phyloP scores from a whole-genome alignment of 2,888 invertebrate species.

The Tipula unca region DNA sequence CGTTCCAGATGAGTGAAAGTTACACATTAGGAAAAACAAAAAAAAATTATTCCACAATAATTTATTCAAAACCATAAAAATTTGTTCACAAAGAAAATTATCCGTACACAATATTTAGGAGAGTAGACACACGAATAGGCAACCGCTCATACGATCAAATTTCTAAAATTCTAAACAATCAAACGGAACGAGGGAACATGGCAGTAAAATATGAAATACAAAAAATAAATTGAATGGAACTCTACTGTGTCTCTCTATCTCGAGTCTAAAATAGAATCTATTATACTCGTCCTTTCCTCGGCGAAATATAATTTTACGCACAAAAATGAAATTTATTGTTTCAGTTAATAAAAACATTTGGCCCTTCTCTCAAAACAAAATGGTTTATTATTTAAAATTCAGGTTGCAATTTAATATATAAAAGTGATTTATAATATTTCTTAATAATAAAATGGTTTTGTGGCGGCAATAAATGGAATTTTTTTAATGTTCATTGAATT shows the following conservation, averaged over 20 bases:
- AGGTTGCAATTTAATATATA: background rate
- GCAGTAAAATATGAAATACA: background rate
- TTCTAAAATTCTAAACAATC: constrained; percentile 1
- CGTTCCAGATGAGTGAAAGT: background rate
- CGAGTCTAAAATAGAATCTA: background rate
- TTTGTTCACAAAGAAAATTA: background rate
- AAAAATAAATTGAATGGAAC: background rate
- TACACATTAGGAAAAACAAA: background rate
- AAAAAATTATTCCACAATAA: background rate
- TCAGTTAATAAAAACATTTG: background rate
- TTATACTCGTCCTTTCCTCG: background rate
- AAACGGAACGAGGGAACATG: background rate
- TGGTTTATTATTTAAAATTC: constrained; percentile 8
- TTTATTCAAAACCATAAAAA: background rate
- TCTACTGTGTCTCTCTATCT: background rate
- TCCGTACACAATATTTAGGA: background rate
- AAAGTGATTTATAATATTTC: background rate
- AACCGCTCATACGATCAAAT: background rate
- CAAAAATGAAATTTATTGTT: background rate
- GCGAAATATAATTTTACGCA: background rate
- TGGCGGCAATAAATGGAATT: background rate
- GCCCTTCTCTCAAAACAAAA: background rate
- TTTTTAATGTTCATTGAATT: background rate
- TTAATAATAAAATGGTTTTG: background rate
- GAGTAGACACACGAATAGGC: background rate